phyloP scores from a whole-genome alignment of 2,888 invertebrate species.

The Synanthedon tipuliformis region DNA sequence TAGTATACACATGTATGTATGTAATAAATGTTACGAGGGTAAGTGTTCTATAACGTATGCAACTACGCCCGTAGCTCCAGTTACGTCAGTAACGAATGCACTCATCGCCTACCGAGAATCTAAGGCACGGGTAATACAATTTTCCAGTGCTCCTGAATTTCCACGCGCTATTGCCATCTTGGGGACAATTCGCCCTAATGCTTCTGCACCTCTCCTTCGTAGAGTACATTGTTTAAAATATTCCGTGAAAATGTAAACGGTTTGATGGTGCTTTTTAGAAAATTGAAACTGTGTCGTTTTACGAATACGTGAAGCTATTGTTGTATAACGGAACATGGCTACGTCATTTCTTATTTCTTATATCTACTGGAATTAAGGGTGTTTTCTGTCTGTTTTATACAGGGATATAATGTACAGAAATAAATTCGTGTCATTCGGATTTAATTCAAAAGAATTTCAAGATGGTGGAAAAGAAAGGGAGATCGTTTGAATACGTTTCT shows the following conservation, averaged over 20 bases:
- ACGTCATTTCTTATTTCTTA: neutral
- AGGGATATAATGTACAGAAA: neutral
- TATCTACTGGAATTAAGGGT: neutral
- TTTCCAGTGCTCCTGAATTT: slow-evolving; percentile 35
- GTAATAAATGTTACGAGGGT: neutral
- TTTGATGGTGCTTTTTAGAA: slow-evolving; percentile 8
- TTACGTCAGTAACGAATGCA: slow-evolving; percentile 53
- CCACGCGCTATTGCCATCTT: slow-evolving; percentile 43
- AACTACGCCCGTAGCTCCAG: slow-evolving; percentile 34
- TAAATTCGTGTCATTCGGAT: neutral
- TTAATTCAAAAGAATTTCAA: neutral
- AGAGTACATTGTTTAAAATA: slow-evolving; percentile 41
- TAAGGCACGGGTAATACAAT: slow-evolving; percentile 52
- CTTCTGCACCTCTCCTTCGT: slow-evolving; percentile 32
- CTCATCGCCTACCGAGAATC: slow-evolving; percentile 40
- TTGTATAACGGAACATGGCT: neutral
- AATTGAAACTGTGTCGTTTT: slow-evolving; percentile 6
- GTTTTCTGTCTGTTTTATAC: neutral
- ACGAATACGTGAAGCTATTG: neutral
- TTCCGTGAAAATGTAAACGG: slow-evolving; percentile 16
- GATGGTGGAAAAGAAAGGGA: neutral
- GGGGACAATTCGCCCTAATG: slow-evolving; percentile 60
- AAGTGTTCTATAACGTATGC: slow-evolving; percentile 9
- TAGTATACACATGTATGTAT: no score
- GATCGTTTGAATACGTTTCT: slow-evolving; percentile 3